Base-by-base conservation (phyloP, 92 coral and sea anemone genomes). In the Zoanthus gigantus region DNA sequence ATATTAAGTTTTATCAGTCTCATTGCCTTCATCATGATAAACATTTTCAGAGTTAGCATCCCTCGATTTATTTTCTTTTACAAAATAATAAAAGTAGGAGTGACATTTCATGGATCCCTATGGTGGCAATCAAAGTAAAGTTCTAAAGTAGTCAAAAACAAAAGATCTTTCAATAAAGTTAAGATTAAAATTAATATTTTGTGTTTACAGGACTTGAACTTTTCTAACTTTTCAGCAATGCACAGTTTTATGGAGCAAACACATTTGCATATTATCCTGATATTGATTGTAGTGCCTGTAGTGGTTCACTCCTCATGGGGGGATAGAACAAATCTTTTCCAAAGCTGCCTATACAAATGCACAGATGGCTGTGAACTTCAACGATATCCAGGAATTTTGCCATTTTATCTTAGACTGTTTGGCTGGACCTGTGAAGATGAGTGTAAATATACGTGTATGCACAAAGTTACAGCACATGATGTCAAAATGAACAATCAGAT, bases 361-460 rank as follows among this genome's bases (percentile, higher is more conserved):
- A 80, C 75, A 9, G 52, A 29, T 45, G 72, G 18, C 50, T 96
- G 99, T 82, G 46, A 74, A 57, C 90, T 78, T 78, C 82, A 90
- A 77, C 79, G 90, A 47, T 96, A 96, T 81, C 98, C 99, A 44
- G 93, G 92, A 10, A 77, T 87, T 31, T 82, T 96, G 83, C 96
- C 99, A 1, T 78, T 91, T 66, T 88, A 91, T 83, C 83, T 96
- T 74, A 78, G 84, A 30, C 13, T 93, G 30, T 95, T 96, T 92
- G 93, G 94, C 61, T 96, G 99, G 99, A 84, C 91, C 23, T 96
- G 99, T 72, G 34, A 63, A 4, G 98, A 96, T 90, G 99, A 96
- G 74, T 96, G 99, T 96, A 95, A 96, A 91, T 96, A 96, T 66
- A 90, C 80, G 6, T 96, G 99, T 74, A 96, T 96, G 99, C 98